These are phyloP conservation scores for Octonoba sinensis DNA, from an alignment of 2,888 invertebrate species.

Conservation along the genomic window DNA sequence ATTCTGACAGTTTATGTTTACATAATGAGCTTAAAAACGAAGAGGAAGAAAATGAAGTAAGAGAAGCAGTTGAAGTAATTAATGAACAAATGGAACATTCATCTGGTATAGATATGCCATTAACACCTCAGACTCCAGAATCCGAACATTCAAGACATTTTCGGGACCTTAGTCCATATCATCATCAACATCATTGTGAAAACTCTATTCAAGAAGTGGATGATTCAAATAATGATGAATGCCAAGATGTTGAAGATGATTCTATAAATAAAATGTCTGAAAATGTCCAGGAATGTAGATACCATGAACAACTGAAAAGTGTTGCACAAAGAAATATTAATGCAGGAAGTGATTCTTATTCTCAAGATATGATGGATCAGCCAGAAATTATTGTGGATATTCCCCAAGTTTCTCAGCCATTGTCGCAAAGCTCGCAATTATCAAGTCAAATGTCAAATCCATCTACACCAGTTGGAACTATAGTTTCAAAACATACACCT, in stretches of 20 bases:
- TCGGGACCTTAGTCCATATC: constrained; percentile 50
- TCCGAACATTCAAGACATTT: constrained; percentile 50
- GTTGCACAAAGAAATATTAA: constrained; percentile 21
- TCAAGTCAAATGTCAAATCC: constrained; percentile 56
- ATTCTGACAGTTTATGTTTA: constrained; percentile 18
- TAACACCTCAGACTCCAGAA: constrained; percentile 61
- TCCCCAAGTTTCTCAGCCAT: constrained; percentile 45
- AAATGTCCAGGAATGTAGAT: constrained; percentile 44
- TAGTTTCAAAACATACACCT: constrained; percentile 59
- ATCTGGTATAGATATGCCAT: constrained; percentile 56
- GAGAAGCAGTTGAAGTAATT: constrained; percentile 55
- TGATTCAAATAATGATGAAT: constrained; percentile 39
- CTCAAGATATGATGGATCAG: constrained; percentile 48
- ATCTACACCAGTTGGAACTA: constrained; percentile 52
- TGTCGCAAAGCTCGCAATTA: constrained; percentile 38
- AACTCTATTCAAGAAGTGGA: constrained; percentile 48
- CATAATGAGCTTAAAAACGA: constrained; percentile 58
- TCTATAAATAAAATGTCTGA: constrained; percentile 46
- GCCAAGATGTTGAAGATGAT: constrained; percentile 44
- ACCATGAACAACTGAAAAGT: constrained; percentile 36
- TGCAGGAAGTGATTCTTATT: constrained; percentile 28
- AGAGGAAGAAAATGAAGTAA: constrained; percentile 53
- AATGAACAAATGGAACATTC: constrained; percentile 60
- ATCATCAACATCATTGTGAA: constrained; percentile 38
- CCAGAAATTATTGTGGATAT: constrained; percentile 56